phyloP scores from a whole-genome alignment of 2,888 invertebrate species.

The Drosophila quinaria region DNA sequence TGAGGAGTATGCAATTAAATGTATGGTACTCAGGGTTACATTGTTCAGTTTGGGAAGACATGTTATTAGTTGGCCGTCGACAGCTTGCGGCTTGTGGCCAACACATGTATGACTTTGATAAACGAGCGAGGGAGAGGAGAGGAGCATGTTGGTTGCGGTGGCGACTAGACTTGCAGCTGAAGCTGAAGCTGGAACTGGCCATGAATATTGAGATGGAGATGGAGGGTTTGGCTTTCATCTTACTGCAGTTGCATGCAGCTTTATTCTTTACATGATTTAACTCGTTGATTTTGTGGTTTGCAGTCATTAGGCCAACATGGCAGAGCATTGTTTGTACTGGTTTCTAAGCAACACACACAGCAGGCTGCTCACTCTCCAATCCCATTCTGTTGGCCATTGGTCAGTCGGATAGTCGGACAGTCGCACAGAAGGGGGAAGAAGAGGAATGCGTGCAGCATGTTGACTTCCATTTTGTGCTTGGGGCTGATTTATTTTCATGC shows the following conservation, averaged over 20 bases:
- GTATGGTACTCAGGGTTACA: neutral
- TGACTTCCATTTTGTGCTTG: constrained; percentile 64
- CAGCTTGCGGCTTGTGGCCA: constrained; percentile 45
- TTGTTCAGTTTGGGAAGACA: neutral
- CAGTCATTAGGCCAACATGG: constrained; percentile 73
- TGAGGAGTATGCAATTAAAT: constrained; percentile 5
- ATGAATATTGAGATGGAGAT: neutral
- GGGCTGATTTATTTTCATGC: constrained; percentile 67
- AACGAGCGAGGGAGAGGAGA: constrained; percentile 28
- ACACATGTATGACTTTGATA: constrained; percentile 57
- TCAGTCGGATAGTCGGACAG: neutral
- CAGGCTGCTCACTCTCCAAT: neutral
- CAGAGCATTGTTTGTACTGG: constrained; percentile 51
- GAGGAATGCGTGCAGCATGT: constrained; percentile 36
- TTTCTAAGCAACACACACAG: constrained; percentile 20
- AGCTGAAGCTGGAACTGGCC: neutral
- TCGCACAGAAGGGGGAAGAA: neutral
- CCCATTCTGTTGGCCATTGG: neutral
- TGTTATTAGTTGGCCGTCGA: constrained; percentile 21
- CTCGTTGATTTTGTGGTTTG: constrained; percentile 78
- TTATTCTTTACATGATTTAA: constrained; percentile 65
- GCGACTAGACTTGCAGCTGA: neutral
- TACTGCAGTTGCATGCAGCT: constrained; percentile 42
- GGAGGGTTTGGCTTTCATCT: constrained; percentile 11
- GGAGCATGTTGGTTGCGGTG: neutral